Conservation (phyloP, 2,113 vertebrate species). For the Taurulus bubalis region DNA sequence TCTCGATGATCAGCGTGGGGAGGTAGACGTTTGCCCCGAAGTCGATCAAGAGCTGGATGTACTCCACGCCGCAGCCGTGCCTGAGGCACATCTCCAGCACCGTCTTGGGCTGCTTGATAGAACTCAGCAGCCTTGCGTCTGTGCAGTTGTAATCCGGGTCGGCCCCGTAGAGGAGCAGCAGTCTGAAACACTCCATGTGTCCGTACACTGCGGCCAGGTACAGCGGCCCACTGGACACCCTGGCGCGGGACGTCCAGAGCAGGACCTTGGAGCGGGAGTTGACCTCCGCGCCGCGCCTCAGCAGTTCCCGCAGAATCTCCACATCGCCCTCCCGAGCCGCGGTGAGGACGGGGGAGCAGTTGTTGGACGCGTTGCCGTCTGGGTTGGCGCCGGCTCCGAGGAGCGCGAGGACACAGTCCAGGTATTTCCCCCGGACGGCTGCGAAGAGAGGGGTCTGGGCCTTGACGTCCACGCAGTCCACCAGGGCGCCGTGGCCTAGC, state of each 20-base stretch:
- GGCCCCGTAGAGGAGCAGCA: conserved; percentile 89
- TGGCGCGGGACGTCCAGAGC: conserved; percentile 86
- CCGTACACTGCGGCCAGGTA: conserved; percentile 92
- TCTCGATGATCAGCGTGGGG: conserved; percentile 79
- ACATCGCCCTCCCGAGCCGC: conserved; percentile 88
- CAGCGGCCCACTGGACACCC: conserved; percentile 90
- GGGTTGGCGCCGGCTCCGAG: conserved; percentile 87
- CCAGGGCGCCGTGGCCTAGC: conserved; percentile 86
- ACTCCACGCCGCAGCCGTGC: conserved; percentile 84
- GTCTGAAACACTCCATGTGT: conserved; percentile 91
- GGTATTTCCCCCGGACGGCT: conserved; percentile 83
- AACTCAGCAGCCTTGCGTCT: conserved; percentile 70
- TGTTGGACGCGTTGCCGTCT: conserved; percentile 90
- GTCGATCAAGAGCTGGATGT: conserved; percentile 91
- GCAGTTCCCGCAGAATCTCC: conserved; percentile 87
- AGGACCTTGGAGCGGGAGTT: conserved; percentile 85
- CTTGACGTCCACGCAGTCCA: conserved; percentile 84
- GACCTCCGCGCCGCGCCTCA: conserved; percentile 85
- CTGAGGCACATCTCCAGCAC: conserved; percentile 86
- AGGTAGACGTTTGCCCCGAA: conserved; percentile 95
- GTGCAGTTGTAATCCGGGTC: conserved; percentile 86
- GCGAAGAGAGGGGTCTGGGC: conserved; percentile 86
- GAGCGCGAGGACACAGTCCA: conserved; percentile 81
- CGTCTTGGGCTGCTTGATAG: conserved; percentile 83
- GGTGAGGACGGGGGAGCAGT: conserved; percentile 90